phyloP scores from a whole-genome alignment of 2,797 vertebrate genomes.

The Otus scops region DNA sequence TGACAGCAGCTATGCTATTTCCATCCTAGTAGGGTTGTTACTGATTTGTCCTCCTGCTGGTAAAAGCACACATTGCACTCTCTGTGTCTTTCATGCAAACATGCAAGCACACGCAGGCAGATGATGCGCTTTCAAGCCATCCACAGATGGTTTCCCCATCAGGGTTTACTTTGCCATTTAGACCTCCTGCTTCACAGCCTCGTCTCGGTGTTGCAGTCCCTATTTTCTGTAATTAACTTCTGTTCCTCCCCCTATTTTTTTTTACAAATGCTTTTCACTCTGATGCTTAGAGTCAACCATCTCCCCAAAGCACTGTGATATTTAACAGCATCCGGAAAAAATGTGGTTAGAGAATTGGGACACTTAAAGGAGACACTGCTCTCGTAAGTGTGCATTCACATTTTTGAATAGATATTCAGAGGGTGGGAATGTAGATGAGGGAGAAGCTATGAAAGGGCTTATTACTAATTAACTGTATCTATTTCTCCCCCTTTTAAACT shows the following conservation, averaged over 20 bases:
- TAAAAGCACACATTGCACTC: neutral
- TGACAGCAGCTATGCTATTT: neutral
- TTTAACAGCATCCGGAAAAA: conserved; percentile 48
- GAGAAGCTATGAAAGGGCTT: conserved; percentile 57
- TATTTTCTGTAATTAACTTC: conserved; percentile 56
- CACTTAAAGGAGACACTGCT: conserved; percentile 51
- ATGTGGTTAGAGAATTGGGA: conserved; percentile 50
- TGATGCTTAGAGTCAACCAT: neutral
- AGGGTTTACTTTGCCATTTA: conserved; percentile 48
- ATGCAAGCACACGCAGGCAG: neutral
- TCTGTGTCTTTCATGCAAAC: neutral
- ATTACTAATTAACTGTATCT: conserved; percentile 66
- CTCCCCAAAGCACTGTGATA: conserved; percentile 49
- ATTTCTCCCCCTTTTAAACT: conserved; percentile 53
- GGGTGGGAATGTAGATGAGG: conserved; percentile 43
- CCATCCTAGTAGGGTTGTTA: neutral
- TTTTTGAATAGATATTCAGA: conserved; percentile 55
- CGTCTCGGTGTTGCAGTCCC: neutral
- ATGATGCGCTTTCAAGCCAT: neutral
- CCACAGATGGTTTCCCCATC: conserved; percentile 1
- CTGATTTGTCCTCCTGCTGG: neutral
- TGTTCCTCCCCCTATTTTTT: neutral
- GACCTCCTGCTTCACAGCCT: conserved; percentile 21
- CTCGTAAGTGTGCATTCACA: conserved; percentile 44
- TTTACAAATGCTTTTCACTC: neutral